Evolutionary conservation across 2,113 vertebrate genomes (phyloP).

Genomic region (Rousettus leschenaultii): DNA sequence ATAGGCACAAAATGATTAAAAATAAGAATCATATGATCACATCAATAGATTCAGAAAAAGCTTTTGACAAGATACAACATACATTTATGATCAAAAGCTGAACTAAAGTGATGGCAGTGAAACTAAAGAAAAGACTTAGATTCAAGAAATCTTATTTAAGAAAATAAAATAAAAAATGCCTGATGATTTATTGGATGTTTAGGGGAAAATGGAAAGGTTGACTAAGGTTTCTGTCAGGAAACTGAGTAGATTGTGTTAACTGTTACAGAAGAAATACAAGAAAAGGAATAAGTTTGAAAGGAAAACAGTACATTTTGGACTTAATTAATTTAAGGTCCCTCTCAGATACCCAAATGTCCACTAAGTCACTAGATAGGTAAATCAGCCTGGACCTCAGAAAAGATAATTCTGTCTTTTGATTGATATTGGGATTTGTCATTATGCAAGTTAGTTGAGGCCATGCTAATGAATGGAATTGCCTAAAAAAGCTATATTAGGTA

Average conservation of each 20-base stretch:
- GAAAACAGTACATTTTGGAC: neutral
- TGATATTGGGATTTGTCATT: neutral
- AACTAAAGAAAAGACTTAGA: neutral
- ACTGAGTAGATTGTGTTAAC: neutral
- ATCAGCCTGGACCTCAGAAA: neutral
- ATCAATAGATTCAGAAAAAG: too few species aligned
- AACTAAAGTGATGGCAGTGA: neutral
- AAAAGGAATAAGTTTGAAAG: neutral
- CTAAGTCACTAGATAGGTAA: neutral
- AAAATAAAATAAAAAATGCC: neutral
- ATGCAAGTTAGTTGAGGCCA: neutral
- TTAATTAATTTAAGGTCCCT: neutral
- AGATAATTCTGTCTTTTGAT: neutral
- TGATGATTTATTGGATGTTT: neutral
- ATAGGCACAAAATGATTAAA: neutral
- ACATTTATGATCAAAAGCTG: neutral
- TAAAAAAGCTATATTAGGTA: neutral
- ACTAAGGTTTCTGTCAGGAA: neutral
- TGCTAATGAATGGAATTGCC: neutral
- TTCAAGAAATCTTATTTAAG: neutral
- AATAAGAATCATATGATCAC: too few species aligned
- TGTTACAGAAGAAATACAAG: neutral
- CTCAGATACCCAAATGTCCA: neutral
- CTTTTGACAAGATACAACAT: too few species aligned
- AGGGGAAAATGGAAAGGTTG: neutral